Percentiles rank a stretch among this genome's conserved stretches.
Conservation (phyloP, 2,113 vertebrate species). For the Hypocryptadius cinnamomeus region DNA sequence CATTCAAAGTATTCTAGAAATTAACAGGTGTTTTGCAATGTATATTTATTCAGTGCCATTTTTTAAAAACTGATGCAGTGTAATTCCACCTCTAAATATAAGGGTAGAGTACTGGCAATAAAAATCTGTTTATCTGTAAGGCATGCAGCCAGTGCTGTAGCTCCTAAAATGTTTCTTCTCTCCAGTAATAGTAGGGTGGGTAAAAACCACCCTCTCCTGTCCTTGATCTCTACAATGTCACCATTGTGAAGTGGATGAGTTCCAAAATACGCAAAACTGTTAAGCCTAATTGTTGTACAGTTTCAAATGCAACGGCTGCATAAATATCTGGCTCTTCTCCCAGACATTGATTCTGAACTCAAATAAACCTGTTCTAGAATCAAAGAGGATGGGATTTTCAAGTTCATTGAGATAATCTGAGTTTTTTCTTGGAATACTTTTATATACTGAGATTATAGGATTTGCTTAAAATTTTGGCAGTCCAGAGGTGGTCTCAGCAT, state of each 20-base stretch:
- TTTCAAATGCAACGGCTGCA: neutral
- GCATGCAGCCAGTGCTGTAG: neutral
- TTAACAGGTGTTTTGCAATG: neutral
- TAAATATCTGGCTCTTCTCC: conserved; percentile 28
- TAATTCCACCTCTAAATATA: neutral
- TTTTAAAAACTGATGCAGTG: neutral
- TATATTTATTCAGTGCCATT: neutral
- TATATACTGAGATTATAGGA: neutral
- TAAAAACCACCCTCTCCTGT: neutral
- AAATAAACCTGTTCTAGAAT: neutral
- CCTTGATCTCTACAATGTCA: conserved; percentile 11
- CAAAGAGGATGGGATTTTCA: neutral
- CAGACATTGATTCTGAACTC: neutral
- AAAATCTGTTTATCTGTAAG: neutral
- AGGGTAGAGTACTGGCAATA: neutral
- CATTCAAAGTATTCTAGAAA: neutral
- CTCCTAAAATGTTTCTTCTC: neutral
- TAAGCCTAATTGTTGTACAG: neutral
- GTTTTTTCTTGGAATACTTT: conserved; percentile 2
- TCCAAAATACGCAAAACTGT: neutral
- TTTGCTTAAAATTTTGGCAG: neutral
- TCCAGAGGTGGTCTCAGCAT: neutral
- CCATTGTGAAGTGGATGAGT: neutral
- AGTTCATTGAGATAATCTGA: neutral
- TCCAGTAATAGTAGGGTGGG: neutral